These are phyloP conservation scores for Schlechtendalia chinensis DNA, from an alignment of 1,140 invertebrate species.

Conservation along the genomic window DNA sequence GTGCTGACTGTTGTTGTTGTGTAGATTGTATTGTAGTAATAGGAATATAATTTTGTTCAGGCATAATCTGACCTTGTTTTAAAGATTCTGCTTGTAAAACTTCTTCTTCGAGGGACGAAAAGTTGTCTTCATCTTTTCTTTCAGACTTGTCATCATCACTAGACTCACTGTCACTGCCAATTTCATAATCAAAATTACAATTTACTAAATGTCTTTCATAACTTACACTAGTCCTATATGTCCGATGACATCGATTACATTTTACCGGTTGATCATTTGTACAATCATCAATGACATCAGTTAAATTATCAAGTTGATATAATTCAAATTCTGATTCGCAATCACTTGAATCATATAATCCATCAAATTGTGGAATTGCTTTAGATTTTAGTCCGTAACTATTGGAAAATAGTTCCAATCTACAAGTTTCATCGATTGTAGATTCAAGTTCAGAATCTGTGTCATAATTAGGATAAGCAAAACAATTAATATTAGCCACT, in stretches of 20 bases:
- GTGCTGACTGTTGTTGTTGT: neutral
- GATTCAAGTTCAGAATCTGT: slow-evolving; percentile 39
- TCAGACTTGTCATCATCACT: slow-evolving; percentile 47
- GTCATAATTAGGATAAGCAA: slow-evolving; percentile 13
- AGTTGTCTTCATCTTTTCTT: neutral
- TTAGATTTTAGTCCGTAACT: slow-evolving; percentile 2
- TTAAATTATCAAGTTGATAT: neutral
- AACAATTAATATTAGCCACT: slow-evolving; percentile 31
- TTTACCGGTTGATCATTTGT: slow-evolving; percentile 66
- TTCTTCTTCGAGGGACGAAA: neutral
- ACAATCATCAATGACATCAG: slow-evolving; percentile 34
- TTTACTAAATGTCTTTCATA: slow-evolving; percentile 77
- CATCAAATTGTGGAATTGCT: slow-evolving; percentile 70
- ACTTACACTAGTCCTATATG: slow-evolving; percentile 83
- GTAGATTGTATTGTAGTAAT: neutral
- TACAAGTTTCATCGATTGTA: slow-evolving; percentile 45
- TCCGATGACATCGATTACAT: slow-evolving; percentile 82
- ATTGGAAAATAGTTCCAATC: slow-evolving; percentile 40
- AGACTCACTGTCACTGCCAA: slow-evolving; percentile 74
- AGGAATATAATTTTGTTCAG: slow-evolving; percentile 14
- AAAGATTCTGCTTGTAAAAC: slow-evolving; percentile 13
- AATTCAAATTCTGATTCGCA: slow-evolving; percentile 37
- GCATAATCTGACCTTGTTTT: slow-evolving; percentile 14
- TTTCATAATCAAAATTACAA: slow-evolving; percentile 67
- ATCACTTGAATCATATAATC: slow-evolving; percentile 66